Evolutionary conservation across 2,888 invertebrate species (phyloP).

Genomic region (Linyphia triangularis): DNA sequence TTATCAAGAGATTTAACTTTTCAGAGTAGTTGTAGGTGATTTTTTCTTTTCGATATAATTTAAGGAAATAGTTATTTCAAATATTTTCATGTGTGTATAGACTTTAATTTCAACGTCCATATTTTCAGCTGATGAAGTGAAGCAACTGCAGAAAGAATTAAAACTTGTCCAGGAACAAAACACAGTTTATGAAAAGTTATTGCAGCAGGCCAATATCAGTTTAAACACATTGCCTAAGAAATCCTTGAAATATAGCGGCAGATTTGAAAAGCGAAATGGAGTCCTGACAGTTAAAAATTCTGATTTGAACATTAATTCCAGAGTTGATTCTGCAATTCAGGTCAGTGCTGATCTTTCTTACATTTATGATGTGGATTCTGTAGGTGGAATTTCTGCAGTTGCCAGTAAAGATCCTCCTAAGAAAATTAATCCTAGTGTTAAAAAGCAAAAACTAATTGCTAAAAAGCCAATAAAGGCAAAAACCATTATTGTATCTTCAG

Average conservation of each 20-base stretch:
- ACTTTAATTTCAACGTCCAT: too few species aligned
- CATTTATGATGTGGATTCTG: not conserved
- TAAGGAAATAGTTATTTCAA: too few species aligned
- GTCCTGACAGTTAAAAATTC: constrained; percentile 58
- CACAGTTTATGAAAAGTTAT: constrained; percentile 78
- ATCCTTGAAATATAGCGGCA: constrained; percentile 70
- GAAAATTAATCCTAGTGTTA: not conserved
- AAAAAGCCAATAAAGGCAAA: not conserved
- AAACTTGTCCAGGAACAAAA: constrained; percentile 78
- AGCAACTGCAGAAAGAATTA: constrained; percentile 78
- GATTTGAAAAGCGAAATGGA: constrained; percentile 60
- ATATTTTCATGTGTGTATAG: too few species aligned
- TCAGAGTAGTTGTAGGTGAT: too few species aligned
- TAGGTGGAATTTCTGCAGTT: not conserved
- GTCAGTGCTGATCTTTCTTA: not conserved
- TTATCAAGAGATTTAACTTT: too few species aligned
- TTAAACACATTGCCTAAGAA: constrained; percentile 70
- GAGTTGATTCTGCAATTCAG: constrained; percentile 43
- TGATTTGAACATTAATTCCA: constrained; percentile 9
- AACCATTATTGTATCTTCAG: not conserved
- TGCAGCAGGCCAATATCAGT: constrained; percentile 78
- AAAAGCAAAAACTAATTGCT: not conserved
- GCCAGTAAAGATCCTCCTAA: not conserved
- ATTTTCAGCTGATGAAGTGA: constrained; percentile 78
- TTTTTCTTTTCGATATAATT: too few species aligned